Evolutionary conservation across 2,797 vertebrate species (phyloP).

Genomic region (Fringilla coelebs): DNA sequence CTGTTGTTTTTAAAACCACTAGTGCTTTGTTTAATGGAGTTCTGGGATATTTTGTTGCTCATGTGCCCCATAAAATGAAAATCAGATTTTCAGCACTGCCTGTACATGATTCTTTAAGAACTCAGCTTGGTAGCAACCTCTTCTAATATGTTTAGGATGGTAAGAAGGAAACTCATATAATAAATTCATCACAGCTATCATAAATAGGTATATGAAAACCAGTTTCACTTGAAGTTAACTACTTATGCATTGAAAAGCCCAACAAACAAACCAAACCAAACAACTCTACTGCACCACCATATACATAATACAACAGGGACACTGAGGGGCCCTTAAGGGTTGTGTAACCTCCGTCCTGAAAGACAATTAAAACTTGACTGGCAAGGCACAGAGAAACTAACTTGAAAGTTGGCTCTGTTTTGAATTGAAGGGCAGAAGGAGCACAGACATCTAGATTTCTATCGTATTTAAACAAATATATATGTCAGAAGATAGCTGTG

Average conservation of each 20-base stretch:
- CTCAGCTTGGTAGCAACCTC: not conserved
- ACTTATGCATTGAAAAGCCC: not conserved
- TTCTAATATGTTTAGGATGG: not conserved
- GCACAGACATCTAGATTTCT: not conserved
- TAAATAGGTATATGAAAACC: not conserved
- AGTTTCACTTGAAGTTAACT: not conserved
- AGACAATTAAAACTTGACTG: not conserved
- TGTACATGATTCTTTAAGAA: not conserved
- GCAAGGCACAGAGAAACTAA: not conserved
- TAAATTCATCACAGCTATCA: not conserved
- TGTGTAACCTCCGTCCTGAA: not conserved
- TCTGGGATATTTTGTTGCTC: conserved; percentile 13
- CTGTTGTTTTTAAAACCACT: not conserved
- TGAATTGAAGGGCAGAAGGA: not conserved
- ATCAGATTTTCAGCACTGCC: not conserved
- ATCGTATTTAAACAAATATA: not conserved
- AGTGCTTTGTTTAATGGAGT: conserved; percentile 13
- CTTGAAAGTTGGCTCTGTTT: not conserved
- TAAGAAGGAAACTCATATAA: not conserved
- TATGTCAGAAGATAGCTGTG: not conserved
- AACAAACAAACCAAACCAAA: not conserved
- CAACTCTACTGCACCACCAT: not conserved
- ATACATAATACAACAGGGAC: not conserved
- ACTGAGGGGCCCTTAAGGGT: not conserved
- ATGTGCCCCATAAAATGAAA: conserved; percentile 14